These are phyloP conservation scores for Sminthopsis crassicaudata DNA, from an alignment of 2,113 vertebrate genomes.

Conservation along the genomic window DNA sequence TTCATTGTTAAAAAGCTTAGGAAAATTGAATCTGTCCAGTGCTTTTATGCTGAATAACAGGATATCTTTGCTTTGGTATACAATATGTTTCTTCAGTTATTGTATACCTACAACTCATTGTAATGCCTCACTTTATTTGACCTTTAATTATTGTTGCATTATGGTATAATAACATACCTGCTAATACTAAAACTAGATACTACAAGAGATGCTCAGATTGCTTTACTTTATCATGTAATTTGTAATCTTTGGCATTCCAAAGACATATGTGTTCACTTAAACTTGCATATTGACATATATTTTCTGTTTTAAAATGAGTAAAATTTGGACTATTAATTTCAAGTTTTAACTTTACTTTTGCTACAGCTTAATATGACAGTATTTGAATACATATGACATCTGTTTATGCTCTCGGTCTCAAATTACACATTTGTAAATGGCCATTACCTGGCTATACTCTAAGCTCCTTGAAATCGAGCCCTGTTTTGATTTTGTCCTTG, in stretches of 20 bases:
- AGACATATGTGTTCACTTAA: background rate
- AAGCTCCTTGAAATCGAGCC: background rate
- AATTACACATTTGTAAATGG: background rate
- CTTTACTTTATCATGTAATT: background rate
- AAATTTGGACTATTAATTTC: background rate
- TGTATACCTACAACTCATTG: background rate
- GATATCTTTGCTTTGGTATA: constrained; percentile 1
- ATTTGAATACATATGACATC: background rate
- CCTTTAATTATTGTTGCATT: background rate
- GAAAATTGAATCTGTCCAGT: background rate
- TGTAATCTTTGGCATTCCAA: background rate
- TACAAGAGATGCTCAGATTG: constrained; percentile 6
- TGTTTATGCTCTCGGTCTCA: background rate
- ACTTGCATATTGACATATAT: background rate
- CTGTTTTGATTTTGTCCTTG: background rate
- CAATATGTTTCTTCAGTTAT: constrained; percentile 2
- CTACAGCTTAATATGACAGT: background rate
- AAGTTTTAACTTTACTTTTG: background rate
- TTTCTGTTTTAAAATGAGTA: background rate
- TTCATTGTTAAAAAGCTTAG: background rate
- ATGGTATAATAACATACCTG: background rate
- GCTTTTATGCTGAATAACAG: background rate
- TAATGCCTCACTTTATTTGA: constrained; percentile 30
- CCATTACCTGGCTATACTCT: background rate
- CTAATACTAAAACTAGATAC: constrained; percentile 9